Base-by-base conservation (phyloP, 2,797 vertebrate species). In the Amblyopsis hoosieri region DNA sequence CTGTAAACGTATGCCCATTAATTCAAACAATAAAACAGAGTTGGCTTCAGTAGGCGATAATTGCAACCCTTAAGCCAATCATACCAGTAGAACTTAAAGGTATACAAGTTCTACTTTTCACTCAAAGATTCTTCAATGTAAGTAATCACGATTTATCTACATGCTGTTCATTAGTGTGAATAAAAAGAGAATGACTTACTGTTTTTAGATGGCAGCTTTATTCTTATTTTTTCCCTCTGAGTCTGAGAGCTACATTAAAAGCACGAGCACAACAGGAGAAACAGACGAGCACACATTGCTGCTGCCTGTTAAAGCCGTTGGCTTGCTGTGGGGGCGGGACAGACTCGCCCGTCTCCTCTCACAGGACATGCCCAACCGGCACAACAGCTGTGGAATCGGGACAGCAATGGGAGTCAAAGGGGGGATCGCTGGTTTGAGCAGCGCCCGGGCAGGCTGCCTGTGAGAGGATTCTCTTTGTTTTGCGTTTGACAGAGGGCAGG, bases 301-400 rank as follows among this genome's bases (percentile, higher is more conserved):
- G 79, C 78, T 69, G 56, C 76, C 80, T 80, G 79, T 79, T 76
- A 49, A 45, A 55, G 76, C 71, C 56, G 72, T 81, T 72, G 79
- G 79, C 66, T 67, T 67, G 19, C 71, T 57, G 46, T 66, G 56
- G 17, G 71, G 83, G 78, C 54, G 81, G 87, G 55, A 81, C 75
- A 64, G 52, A 69, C 71, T 17, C 52, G 64, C 58, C 55, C 57
- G n/a, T 60, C 63, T 60, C 72, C 53, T 69, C 51, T 74, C 72
- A 53, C 64, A 5, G 45, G 62, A 15, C 59, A 33, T 14, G 54
- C 29, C 50, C 14, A 60, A 67, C 60, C 60, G 54, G 66, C 56
- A 57, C 57, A 85, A 76, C 89, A 90, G 89, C 90, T 90, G 90
- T 68, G 78, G 75, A 62, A 57, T 82, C 79, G 64, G 73, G 59